phyloP scores from a whole-genome alignment of 2,797 vertebrate species.

The Merluccius polli region DNA sequence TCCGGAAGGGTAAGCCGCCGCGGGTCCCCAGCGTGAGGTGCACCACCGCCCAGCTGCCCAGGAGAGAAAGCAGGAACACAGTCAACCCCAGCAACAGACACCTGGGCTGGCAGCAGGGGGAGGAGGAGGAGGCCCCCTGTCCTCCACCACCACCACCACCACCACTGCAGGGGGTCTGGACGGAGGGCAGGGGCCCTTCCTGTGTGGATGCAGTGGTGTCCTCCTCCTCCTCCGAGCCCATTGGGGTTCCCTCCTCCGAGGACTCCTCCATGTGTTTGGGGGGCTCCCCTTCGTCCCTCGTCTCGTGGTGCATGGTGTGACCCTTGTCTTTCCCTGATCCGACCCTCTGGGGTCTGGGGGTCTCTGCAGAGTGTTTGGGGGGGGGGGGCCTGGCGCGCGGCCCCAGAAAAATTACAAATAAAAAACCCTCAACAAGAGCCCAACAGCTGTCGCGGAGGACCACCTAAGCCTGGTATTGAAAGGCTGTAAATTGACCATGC shows the following conservation, averaged over 20 bases:
- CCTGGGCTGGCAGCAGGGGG: conserved; percentile 52
- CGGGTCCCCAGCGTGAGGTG: conserved; percentile 70
- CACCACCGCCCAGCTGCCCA: conserved; percentile 79
- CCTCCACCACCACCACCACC: no score
- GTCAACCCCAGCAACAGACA: conserved; percentile 66
- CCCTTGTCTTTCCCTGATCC: background rate
- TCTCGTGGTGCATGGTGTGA: conserved; percentile 44
- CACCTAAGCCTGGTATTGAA: conserved; percentile 5
- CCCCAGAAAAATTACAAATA: conserved; percentile 3
- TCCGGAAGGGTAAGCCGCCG: conserved; percentile 62
- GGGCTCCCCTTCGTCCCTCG: conserved; percentile 50
- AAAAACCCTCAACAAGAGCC: background rate
- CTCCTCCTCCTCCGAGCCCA: conserved; percentile 35
- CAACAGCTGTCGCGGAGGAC: conserved; percentile 6
- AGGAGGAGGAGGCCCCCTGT: background rate
- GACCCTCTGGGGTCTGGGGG: conserved; percentile 24
- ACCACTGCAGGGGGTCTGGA: conserved; percentile 37
- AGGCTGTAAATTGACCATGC: conserved; percentile 18
- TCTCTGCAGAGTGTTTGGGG: conserved; percentile 18
- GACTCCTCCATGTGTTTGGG: conserved; percentile 40
- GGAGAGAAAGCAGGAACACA: conserved; percentile 76
- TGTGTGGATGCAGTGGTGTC: background rate
- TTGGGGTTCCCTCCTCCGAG: conserved; percentile 31
- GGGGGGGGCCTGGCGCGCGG: conserved; percentile 22
- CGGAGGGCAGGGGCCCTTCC: conserved; percentile 41